Evolutionary conservation across 2,797 vertebrate species (phyloP), one percentile per base, ranked within the genome.

Genomic region (Molothrus aeneus): DNA sequence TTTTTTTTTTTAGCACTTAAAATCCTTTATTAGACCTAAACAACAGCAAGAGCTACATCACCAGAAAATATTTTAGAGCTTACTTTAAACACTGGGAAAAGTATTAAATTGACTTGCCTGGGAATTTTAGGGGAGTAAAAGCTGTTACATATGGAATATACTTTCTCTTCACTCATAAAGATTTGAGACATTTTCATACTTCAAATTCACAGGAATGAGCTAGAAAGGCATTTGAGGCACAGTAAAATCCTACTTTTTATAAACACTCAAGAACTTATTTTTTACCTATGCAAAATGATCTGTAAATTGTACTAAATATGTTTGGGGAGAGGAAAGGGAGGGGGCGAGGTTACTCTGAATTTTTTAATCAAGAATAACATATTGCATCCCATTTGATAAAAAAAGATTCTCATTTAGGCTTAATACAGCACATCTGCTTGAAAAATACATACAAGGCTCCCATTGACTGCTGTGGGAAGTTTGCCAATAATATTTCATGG

Each of bases 401-500:
- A 79, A 84, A 87, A 24, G 13, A 85, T 85, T 80, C 78, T 90
- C 74, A 43, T 87, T 96, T 91, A 94, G 87, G 77, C 56, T 91
- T 92, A 95, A 91, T 56, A 94, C 48, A 88, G 68, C 90, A 95
- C 90, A 96, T 94, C 80, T 95, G 85, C 82, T 91, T 84, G 88
- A 86, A 95, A 95, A 93, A 90, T 29, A 88, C 63, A 70, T 84
- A 96, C 91, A 94, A 93, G 66, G 85, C 48, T 96, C 77, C 73
- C 80, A 95, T 88, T 94, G 93, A 94, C 73, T 80, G 90, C 70
- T 80, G 17, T 0, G 51, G 93, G 89, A 94, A 95, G 54, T 38
- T 90, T 89, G 89, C 95, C 93, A 96, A 91, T 68, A 94, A 96
- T 90, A 94, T 93, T 94, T 91, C 82, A 81, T 53, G 77, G 85